Percentiles rank a stretch among this genome's conserved stretches.
These are phyloP conservation scores for Mamestra configurata DNA, from an alignment of 1,140 invertebrate species.

Conservation along the genomic window DNA sequence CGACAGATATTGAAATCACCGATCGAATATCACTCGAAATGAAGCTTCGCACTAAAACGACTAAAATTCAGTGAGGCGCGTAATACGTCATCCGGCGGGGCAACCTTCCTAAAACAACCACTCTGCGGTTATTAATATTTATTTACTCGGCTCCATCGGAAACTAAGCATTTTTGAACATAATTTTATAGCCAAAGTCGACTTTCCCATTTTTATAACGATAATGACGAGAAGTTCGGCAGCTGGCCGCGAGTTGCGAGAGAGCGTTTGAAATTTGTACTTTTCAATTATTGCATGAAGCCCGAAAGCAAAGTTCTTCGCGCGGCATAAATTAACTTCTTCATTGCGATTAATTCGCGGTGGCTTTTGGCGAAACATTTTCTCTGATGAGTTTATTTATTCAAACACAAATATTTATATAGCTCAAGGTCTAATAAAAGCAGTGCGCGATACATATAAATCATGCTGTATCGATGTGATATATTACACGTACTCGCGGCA, in stretches of 20 bases:
- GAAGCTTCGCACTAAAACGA: conserved; percentile 57
- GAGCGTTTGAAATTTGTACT: conserved; percentile 60
- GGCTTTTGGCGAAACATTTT: conserved; percentile 54
- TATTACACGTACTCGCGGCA: conserved; percentile 47
- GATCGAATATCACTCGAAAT: conserved; percentile 55
- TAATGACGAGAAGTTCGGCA: conserved; percentile 65
- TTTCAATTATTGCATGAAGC: conserved; percentile 65
- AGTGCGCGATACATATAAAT: conserved; percentile 52
- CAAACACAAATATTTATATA: conserved; percentile 51
- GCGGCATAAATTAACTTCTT: conserved; percentile 61
- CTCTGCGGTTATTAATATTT: conserved; percentile 62
- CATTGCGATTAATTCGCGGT: conserved; percentile 61
- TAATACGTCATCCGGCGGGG: conserved; percentile 59
- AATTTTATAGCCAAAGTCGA: conserved; percentile 59
- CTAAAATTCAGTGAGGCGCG: conserved; percentile 65
- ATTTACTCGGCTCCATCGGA: conserved; percentile 57
- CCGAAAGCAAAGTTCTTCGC: conserved; percentile 60
- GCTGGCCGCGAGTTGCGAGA: conserved; percentile 51
- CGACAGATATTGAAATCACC: conserved; percentile 58
- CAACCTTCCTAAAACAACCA: conserved; percentile 65
- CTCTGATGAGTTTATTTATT: conserved; percentile 48
- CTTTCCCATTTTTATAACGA: conserved; percentile 67
- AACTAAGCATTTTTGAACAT: conserved; percentile 61
- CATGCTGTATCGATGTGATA: conserved; percentile 56
- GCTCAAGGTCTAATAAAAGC: conserved; percentile 54